Conservation (phyloP, 2,797 vertebrate genomes). For the Neosilurus hyrtlii region DNA sequence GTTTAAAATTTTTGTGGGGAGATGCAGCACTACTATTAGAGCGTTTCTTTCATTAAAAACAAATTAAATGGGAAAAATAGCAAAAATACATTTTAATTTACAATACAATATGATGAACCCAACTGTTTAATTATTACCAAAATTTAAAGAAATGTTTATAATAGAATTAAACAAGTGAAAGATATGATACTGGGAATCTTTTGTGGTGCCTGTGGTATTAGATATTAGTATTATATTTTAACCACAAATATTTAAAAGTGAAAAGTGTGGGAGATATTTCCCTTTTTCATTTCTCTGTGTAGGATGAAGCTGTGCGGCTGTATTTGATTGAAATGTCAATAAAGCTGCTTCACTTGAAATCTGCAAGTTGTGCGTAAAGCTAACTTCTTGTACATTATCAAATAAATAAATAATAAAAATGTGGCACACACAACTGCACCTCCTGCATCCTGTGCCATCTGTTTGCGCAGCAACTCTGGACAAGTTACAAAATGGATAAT, state of each 20-base stretch:
- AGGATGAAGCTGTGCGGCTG: no score
- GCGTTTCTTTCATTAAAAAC: neutral
- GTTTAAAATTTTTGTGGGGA: neutral
- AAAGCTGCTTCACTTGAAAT: conserved; percentile 7
- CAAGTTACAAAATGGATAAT: conserved; percentile 73
- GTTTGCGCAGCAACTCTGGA: conserved; percentile 73
- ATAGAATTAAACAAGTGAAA: neutral
- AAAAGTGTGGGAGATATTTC: neutral
- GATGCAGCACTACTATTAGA: neutral
- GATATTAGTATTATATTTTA: neutral
- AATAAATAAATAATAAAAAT: conserved; percentile 61
- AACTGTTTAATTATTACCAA: neutral
- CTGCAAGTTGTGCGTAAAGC: conserved; percentile 37
- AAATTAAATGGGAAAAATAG: neutral
- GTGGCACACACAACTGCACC: conserved; percentile 72
- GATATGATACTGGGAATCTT: no score
- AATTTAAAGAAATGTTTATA: neutral
- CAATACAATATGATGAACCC: no score
- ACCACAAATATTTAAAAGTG: neutral
- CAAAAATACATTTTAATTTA: neutral
- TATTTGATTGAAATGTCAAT: no score
- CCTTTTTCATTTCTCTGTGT: no score
- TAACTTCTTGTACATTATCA: conserved; percentile 40
- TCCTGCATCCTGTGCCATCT: conserved; percentile 77
- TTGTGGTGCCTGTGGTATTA: neutral